phyloP scores from a whole-genome alignment of 1,140 invertebrate species.

The Lepidurus apus region DNA sequence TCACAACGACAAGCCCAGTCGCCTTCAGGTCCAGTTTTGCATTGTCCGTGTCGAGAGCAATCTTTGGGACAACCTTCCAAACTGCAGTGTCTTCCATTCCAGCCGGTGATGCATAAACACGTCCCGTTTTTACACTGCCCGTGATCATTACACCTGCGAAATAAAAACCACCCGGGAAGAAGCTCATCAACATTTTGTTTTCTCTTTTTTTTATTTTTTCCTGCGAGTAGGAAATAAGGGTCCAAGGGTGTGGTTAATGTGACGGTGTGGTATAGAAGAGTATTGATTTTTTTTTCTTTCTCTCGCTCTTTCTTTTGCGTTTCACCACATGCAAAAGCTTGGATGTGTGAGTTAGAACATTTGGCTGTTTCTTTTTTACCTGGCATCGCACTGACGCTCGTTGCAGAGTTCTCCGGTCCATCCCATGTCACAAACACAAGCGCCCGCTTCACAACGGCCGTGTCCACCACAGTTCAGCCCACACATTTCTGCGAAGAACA shows the following conservation, averaged over 20 bases:
- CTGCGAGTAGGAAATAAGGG: constrained; percentile 24
- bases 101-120: constrained; percentile 91
- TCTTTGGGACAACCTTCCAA: constrained; percentile 90
- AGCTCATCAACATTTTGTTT: too few relatives aligned
- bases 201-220: background rate
- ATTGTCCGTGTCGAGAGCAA: constrained; percentile 79
- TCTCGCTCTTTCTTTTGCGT: background rate
- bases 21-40: constrained; percentile 48
- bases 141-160: constrained; percentile 74
- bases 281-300: background rate
- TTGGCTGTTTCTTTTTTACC: background rate
- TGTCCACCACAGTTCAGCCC: constrained; percentile 84
- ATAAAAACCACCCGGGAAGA: too few relatives aligned
- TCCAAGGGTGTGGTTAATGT: constrained; percentile 28
- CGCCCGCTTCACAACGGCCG: constrained; percentile 81
- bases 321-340: background rate
- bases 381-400: constrained; percentile 65
- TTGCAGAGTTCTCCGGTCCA: constrained; percentile 83
- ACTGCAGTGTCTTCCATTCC: constrained; percentile 95
- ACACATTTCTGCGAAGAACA: constrained; percentile 48
- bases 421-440: constrained; percentile 79
- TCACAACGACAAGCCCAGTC: constrained; percentile 85
- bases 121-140: constrained; percentile 96
- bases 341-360: background rate
- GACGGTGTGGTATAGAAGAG: background rate